Conservation (phyloP, 1,140 invertebrate species). For the Acromyrmex echinatior region DNA sequence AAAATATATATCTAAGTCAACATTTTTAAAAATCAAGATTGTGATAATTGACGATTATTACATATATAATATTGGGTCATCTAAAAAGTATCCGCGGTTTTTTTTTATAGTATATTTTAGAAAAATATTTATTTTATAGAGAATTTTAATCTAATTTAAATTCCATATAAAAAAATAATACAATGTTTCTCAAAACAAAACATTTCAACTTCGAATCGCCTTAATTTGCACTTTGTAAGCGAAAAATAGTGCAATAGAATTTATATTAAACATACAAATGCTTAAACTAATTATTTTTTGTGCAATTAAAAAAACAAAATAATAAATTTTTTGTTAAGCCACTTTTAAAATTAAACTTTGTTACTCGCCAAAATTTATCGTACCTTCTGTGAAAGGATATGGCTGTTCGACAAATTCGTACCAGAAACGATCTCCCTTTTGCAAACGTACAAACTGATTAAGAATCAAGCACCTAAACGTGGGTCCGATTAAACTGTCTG, state of each 20-base stretch:
- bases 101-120: too few relatives aligned
- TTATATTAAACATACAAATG: background rate
- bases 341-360: background rate
- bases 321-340: background rate
- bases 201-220: background rate
- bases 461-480: conserved; percentile 95
- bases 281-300: background rate
- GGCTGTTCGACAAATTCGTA: conserved; percentile 91
- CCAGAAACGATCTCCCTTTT: conserved; percentile 94
- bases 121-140: too few relatives aligned
- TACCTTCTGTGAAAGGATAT: conserved; percentile 91
- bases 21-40: background rate
- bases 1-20: too few relatives aligned
- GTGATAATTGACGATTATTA: background rate
- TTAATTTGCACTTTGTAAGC: background rate
- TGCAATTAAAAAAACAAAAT: background rate
- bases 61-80: background rate
- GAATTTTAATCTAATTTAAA: too few relatives aligned
- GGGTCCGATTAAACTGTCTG: conserved; percentile 92
- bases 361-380: background rate
- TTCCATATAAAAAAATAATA: too few relatives aligned
- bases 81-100: too few relatives aligned
- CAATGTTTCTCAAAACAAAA: background rate
- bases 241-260: background rate
- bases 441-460: conserved; percentile 94